phyloP scores from a whole-genome alignment of 2,888 invertebrate species.

The Apoda limacodes region DNA sequence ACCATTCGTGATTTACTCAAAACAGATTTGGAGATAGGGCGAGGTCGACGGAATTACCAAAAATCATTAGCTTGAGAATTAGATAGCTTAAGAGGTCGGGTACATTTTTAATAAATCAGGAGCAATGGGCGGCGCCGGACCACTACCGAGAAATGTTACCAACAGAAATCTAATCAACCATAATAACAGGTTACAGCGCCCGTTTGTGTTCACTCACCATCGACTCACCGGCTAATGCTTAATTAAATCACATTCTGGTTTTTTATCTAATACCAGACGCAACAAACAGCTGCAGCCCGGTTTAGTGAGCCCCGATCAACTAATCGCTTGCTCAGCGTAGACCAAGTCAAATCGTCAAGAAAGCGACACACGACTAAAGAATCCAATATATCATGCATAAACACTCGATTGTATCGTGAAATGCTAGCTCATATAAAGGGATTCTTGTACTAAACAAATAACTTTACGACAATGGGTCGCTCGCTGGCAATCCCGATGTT shows the following conservation, averaged over 20 bases:
- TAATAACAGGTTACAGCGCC: constrained; percentile 67
- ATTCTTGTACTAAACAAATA: constrained; percentile 53
- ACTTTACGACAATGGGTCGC: constrained; percentile 37
- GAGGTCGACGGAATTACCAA: constrained; percentile 65
- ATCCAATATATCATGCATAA: constrained; percentile 57
- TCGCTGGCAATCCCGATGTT: constrained; percentile 40
- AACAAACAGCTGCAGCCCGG: constrained; percentile 42
- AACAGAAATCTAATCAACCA: constrained; percentile 69
- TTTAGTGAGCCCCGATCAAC: constrained; percentile 26
- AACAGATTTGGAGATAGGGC: constrained; percentile 54
- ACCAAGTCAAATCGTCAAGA: constrained; percentile 11
- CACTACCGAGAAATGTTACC: constrained; percentile 70
- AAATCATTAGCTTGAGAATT: constrained; percentile 65
- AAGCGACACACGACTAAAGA: constrained; percentile 32
- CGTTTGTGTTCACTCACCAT: constrained; percentile 63
- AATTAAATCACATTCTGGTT: constrained; percentile 63
- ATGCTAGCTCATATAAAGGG: constrained; percentile 39
- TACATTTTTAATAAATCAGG: constrained; percentile 66
- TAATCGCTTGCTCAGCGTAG: constrained; percentile 29
- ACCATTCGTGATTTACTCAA: constrained; percentile 62
- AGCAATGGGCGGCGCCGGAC: constrained; percentile 63
- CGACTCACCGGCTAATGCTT: constrained; percentile 57
- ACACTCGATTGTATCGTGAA: constrained; percentile 36
- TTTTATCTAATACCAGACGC: constrained; percentile 41
- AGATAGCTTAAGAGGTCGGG: constrained; percentile 58